Evolutionary conservation across 2,113 vertebrate genomes (phyloP), one percentile per base, ranked within the genome.

Genomic region (Balaenoptera acutorostrata): DNA sequence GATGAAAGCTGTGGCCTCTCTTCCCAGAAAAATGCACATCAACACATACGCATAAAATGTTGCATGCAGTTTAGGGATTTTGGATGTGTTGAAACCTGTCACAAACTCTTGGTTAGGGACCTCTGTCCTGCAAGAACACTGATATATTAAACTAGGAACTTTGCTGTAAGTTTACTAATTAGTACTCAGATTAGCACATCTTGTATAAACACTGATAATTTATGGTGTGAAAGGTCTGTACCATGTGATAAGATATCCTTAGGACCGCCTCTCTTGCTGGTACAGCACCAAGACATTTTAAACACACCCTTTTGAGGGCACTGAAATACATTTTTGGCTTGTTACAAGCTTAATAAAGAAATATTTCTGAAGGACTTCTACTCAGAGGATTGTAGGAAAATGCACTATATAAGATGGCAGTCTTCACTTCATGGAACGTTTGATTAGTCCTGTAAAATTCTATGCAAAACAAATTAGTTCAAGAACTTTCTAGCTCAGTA

Each of bases 401-500:
- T 95, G 49, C 23, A 88, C 36, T 63, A 11, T 59, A 31, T 75
- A 39, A 89, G 29, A 89, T 72, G 36, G 21, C 25, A 87, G 74
- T 74, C 74, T 95, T 86, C 25, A 66, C 63, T 75, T 88, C 74
- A 82, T 82, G 88, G 41, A 71, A 86, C 29, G 82, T 84, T 83
- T 95, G 29, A 87, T 92, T 55, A 78, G 52, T 96, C 57, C 85
- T 89, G 8, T 97, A 90, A 85, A 97, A 95, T 77, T 72, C 96
- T 98, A 72, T 97, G 95, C 96, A 97, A 94, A 95, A 75, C 68
- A 93, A 63, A 80, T 64, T 57, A 84, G n/a, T 63, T 89, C 41
- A 90, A 90, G 78, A 94, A 85, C 75, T 85, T 96, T 61, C 20
- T 59, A 95, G 44, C 41, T 95, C 52, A 74, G 27, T 52, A 83